Evolutionary conservation across 2,888 invertebrate genomes (phyloP).

Genomic region (Scaptomyza reducta): DNA sequence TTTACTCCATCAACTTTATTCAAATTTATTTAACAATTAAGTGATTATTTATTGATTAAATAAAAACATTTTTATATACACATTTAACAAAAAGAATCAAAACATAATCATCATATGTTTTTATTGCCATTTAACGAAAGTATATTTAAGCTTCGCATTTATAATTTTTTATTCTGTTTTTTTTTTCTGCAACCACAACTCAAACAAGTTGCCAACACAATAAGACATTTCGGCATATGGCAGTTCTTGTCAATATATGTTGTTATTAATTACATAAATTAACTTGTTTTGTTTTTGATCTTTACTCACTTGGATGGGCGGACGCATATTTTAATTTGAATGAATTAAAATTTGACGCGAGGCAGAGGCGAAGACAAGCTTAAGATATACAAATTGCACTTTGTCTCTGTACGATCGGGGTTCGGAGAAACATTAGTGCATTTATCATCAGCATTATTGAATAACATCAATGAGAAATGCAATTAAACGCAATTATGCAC

Average conservation of each 20-base stretch:
- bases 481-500: slow-evolving; percentile 76
- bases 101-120: neutral
- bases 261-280: slow-evolving; percentile 72
- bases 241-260: slow-evolving; percentile 53
- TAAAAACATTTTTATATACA: neutral
- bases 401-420: slow-evolving; percentile 8
- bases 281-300: slow-evolving; percentile 54
- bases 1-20: no score
- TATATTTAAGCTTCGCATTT: slow-evolving; percentile 14
- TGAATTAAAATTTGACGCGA: slow-evolving; percentile 49
- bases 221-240: slow-evolving; percentile 54
- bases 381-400: slow-evolving; percentile 9
- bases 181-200: slow-evolving; percentile 24
- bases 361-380: slow-evolving; percentile 42
- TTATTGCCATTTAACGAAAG: neutral
- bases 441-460: slow-evolving; percentile 26
- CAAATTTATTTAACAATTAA: no score
- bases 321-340: slow-evolving; percentile 35
- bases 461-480: slow-evolving; percentile 28
- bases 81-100: no score
- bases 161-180: neutral
- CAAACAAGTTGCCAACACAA: slow-evolving; percentile 72
- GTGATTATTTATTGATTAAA: no score
- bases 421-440: slow-evolving; percentile 7
- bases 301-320: slow-evolving; percentile 24